phyloP scores from a whole-genome alignment of 1,140 invertebrate species.

The Cardiocondyla obscurior region DNA sequence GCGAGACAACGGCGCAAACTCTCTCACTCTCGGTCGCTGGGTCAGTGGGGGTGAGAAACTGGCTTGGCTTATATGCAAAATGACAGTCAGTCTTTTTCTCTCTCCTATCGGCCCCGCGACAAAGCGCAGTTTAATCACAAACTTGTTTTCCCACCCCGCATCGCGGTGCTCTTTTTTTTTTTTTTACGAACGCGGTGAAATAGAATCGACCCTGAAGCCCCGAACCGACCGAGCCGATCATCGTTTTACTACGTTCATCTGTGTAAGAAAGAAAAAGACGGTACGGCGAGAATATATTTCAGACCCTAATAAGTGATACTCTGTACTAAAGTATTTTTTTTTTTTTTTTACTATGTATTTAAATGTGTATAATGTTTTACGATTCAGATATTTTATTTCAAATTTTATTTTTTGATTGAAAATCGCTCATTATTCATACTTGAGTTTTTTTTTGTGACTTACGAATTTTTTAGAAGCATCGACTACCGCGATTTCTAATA shows the following conservation, averaged over 20 bases:
- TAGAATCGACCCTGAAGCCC: background rate
- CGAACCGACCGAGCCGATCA: too few species aligned
- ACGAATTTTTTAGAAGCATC: background rate
- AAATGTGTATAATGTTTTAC: background rate
- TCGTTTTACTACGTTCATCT: background rate
- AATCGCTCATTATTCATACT: background rate
- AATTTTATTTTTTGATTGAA: background rate
- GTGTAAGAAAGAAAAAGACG: background rate
- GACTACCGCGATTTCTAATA: background rate
- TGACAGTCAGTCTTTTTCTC: slow-evolving; percentile 85
- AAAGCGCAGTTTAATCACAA: slow-evolving; percentile 50
- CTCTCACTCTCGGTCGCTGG: slow-evolving; percentile 75
- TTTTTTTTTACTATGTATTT: too few species aligned
- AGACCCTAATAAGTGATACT: background rate
- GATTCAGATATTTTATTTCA: background rate
- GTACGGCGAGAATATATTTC: background rate
- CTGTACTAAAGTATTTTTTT: too few species aligned
- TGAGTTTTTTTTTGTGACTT: background rate
- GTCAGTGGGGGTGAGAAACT: slow-evolving; percentile 84
- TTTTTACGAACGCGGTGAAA: background rate
- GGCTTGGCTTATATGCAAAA: slow-evolving; percentile 80
- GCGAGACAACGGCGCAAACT: slow-evolving; percentile 30
- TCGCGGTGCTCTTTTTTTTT: background rate
- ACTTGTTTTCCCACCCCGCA: background rate
- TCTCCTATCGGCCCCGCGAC: slow-evolving; percentile 83